Conservation (phyloP, 2,888 invertebrate species). For the Watsonalla binaria region DNA sequence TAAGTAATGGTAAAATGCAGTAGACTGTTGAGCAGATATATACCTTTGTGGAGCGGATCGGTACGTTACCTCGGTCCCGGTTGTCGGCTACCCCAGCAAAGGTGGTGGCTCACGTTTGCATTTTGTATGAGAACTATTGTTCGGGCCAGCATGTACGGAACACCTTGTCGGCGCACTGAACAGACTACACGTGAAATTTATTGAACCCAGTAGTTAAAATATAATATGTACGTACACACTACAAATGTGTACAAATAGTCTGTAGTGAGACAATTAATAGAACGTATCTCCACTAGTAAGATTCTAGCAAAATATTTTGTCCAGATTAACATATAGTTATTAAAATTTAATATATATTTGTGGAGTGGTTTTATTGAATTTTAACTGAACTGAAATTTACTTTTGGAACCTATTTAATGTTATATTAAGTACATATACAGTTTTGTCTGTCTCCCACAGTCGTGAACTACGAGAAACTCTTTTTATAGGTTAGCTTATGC, state of each 20-base stretch:
- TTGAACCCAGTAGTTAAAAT: conserved; percentile 8
- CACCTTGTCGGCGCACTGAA: conserved; percentile 22
- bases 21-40: conserved; percentile 17
- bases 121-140: conserved; percentile 63
- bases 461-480: too few relatives aligned
- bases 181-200: conserved; percentile 31
- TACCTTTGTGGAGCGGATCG: conserved; percentile 41
- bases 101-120: conserved; percentile 46
- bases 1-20: conserved; percentile 37
- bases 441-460: too few relatives aligned
- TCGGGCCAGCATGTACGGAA: conserved; percentile 34
- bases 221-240: too few relatives aligned
- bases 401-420: too few relatives aligned
- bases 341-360: not conserved
- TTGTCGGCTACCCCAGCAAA: conserved; percentile 32
- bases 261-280: not conserved
- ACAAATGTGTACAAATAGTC: too few relatives aligned
- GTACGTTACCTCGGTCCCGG: conserved; percentile 40
- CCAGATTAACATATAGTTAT: too few relatives aligned
- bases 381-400: too few relatives aligned
- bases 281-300: too few relatives aligned
- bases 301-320: too few relatives aligned
- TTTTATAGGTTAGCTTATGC: too few relatives aligned
- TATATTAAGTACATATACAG: too few relatives aligned
- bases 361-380: not conserved